Conservation (phyloP, 2,113 vertebrate species). For the Danionella cerebrum region DNA sequence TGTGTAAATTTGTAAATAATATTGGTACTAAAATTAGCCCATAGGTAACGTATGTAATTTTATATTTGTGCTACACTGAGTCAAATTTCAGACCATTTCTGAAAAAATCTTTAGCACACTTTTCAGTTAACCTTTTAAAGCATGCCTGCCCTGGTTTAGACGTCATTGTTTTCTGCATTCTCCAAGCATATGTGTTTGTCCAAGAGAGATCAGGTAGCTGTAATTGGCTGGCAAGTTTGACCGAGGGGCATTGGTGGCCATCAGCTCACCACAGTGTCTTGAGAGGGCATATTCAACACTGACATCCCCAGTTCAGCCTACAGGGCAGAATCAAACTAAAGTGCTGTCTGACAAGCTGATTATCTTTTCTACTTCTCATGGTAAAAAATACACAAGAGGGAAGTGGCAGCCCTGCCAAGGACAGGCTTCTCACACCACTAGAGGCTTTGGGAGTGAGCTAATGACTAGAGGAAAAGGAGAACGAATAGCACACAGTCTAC, state of each 20-base stretch:
- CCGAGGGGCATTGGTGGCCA: slow-evolving; percentile 5
- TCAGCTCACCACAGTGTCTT: slow-evolving; percentile 6
- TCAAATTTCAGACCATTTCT: too few species aligned
- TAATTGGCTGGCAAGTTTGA: slow-evolving; percentile 25
- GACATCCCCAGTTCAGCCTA: slow-evolving; percentile 4
- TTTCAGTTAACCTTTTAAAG: too few species aligned
- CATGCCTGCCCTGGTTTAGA: not conserved
- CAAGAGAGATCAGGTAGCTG: not conserved
- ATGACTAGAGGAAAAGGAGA: not conserved
- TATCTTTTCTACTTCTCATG: slow-evolving; percentile 23
- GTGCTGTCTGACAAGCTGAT: slow-evolving; percentile 27
- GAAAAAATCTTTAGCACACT: too few species aligned
- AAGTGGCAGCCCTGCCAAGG: slow-evolving; percentile 2
- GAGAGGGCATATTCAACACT: slow-evolving; percentile 13
- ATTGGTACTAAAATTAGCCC: too few species aligned
- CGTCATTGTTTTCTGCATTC: slow-evolving; percentile 3
- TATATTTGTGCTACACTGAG: too few species aligned
- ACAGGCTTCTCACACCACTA: slow-evolving; percentile 5
- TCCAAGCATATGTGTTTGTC: not conserved
- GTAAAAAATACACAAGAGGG: slow-evolving; percentile 21
- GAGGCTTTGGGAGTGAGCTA: not conserved
- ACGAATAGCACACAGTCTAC: not conserved
- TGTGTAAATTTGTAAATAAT: too few species aligned
- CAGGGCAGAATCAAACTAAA: not conserved
- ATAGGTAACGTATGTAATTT: too few species aligned